Evolutionary conservation across 2,797 vertebrate species (phyloP).

Genomic region (Notolabrus celidotus): DNA sequence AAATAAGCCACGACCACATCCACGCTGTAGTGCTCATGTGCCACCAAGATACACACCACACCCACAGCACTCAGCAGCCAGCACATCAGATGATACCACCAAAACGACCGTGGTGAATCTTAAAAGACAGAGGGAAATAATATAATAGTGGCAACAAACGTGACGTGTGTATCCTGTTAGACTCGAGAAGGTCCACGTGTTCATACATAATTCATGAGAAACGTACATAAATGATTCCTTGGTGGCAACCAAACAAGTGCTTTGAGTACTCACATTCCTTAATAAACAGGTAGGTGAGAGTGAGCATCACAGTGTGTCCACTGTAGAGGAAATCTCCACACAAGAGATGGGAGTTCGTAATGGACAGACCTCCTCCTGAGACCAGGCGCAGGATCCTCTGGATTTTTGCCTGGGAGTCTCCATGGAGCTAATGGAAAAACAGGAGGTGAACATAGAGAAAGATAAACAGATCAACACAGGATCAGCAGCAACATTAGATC

Average conservation of each 20-base stretch:
- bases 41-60: conserved; percentile 94
- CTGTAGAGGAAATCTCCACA: conserved; percentile 98
- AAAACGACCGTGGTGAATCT: conserved; percentile 97
- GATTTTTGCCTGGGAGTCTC: conserved; percentile 94
- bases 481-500: conserved; percentile 5
- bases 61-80: conserved; percentile 95
- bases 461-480: neutral
- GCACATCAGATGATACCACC: conserved; percentile 98
- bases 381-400: conserved; percentile 93
- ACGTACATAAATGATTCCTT: conserved; percentile 35
- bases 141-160: neutral
- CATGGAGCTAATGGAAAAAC: conserved; percentile 87
- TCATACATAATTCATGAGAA: conserved; percentile 51
- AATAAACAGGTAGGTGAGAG: conserved; percentile 96
- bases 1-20: conserved; percentile 97
- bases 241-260: conserved; percentile 16
- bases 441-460: neutral
- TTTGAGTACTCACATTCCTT: conserved; percentile 93
- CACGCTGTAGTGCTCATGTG: conserved; percentile 97
- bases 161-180: neutral
- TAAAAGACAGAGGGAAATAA: conserved; percentile 21
- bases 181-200: neutral
- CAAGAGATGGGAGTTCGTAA: conserved; percentile 95
- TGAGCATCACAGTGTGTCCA: conserved; percentile 96
- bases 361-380: conserved; percentile 94